Evolutionary conservation across 35 echinoderm and acorn worm genomes (phyloP), one percentile per base, ranked within the genome.

Genomic region (Apostichopus parvimensis): DNA sequence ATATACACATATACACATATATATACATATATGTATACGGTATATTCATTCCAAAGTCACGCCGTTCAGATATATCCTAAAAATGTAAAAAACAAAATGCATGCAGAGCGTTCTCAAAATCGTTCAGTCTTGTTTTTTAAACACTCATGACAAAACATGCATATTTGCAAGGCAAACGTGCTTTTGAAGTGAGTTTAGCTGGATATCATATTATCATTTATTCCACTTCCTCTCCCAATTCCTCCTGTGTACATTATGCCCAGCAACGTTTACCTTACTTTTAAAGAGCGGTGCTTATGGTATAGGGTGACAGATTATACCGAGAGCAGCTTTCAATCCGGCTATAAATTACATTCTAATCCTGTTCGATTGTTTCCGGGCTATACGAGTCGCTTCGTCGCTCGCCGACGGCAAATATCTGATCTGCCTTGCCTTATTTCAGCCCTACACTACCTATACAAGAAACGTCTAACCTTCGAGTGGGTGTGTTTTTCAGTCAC

Each of bases 331-430:
- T 82, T 56, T 82, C 79, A 82, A 56, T 11, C 4, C 79, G 20
- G 45, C 79, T 82, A 82, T 82, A 82, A n/a, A 82, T 82, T 82
- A 82, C 79, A 82, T 57, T 82, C 56, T 82, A 82, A 82, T 82
- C 79, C 79, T 57, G 56, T 82, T 82, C 79, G 56, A 82, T 82
- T 82, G 79, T 82, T 82, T 82, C 79, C 79, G 79, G 79, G 79
- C 54, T 57, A 82, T 82, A 56, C 79, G 79, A 82, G 79, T 82
- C 79, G 79, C 34, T 82, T 56, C 79, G 79, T 82, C 79, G 34
- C 79, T 82, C 52, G 79, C 79, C 79, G 13, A 56, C 10, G 79
- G 79, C 79, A 17, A 6, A 57, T 53, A 55, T 53, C 6, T 57
- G 79, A 82, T 82, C 71, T 21, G 14, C 15, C n/a, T 21, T 73